A percentile compares a stretch with the other conserved stretches of the same genome.
phyloP scores from a whole-genome alignment of 1,140 invertebrate genomes.

The Drosophila rufa region DNA sequence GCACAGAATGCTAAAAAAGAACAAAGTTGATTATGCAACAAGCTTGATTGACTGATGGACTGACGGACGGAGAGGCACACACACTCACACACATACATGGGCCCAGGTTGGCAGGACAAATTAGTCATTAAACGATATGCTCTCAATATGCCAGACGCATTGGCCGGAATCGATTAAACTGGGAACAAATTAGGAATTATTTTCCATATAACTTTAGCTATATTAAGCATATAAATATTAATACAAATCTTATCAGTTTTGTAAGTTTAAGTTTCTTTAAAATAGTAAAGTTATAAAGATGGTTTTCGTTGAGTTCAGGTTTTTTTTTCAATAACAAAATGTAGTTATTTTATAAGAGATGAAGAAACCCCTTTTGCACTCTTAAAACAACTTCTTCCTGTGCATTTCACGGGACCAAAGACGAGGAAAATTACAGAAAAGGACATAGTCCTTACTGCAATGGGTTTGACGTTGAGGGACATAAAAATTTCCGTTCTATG shows the following conservation, averaged over 20 bases:
- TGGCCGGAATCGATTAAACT: constrained; percentile 44
- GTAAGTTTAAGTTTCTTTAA: too few relatives aligned
- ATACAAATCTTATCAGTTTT: too few relatives aligned
- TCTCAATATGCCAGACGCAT: constrained; percentile 45
- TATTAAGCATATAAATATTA: too few relatives aligned
- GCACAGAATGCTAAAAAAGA: constrained; percentile 57
- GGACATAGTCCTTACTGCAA: constrained; percentile 53
- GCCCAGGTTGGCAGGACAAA: constrained; percentile 48
- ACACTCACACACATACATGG: neutral
- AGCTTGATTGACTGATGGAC: constrained; percentile 39
- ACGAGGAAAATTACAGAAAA: constrained; percentile 16
- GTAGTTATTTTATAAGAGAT: too few relatives aligned
- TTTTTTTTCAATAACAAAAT: too few relatives aligned
- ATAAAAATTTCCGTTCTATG: constrained; percentile 77
- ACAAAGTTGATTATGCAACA: constrained; percentile 44
- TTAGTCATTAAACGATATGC: constrained; percentile 74
- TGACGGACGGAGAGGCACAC: constrained; percentile 20
- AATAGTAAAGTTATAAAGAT: too few relatives aligned
- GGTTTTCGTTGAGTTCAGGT: too few relatives aligned
- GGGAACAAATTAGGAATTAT: neutral
- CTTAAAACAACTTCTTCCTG: constrained; percentile 2
- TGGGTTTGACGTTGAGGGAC: constrained; percentile 79
- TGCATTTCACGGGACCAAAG: constrained; percentile 12
- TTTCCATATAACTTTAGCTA: neutral
- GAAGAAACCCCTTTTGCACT: too few relatives aligned